Percentiles rank a stretch among this genome's conserved stretches.
These are phyloP conservation scores for Agriotes lineatus DNA, from an alignment of 2,888 invertebrate species.

Conservation along the genomic window DNA sequence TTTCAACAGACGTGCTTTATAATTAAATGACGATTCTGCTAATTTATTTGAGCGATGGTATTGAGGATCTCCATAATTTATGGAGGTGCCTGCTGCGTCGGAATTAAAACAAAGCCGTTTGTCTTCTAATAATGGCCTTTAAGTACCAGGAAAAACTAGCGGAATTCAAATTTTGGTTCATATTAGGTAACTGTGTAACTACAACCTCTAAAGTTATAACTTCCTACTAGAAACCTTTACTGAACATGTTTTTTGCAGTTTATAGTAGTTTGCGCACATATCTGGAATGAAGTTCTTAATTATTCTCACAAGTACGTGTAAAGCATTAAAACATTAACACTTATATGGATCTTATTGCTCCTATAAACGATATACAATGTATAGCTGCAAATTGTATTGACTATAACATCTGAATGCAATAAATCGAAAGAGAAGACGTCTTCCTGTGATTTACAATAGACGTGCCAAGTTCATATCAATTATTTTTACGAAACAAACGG, in stretches of 20 bases:
- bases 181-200: constrained; percentile 12
- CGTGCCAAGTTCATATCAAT: no score
- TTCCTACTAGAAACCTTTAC: neutral
- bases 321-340: neutral
- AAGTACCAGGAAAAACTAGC: neutral
- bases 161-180: constrained; percentile 1
- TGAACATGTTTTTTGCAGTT: neutral
- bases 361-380: neutral
- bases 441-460: no score
- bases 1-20: neutral
- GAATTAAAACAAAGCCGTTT: constrained; percentile 3
- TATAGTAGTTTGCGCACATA: neutral
- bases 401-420: no score
- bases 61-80: neutral
- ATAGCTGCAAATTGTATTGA: neutral
- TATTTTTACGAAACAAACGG: no score
- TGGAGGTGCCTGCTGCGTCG: neutral
- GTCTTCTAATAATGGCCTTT: neutral
- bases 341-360: constrained; percentile 2
- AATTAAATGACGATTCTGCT: neutral
- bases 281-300: constrained; percentile 5
- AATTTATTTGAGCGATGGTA: neutral
- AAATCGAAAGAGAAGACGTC: no score
- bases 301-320: neutral
- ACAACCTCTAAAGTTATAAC: constrained; percentile 13